These are phyloP conservation scores for Callaeas wilsoni DNA, from an alignment of 2,113 vertebrate species.

Conservation along the genomic window DNA sequence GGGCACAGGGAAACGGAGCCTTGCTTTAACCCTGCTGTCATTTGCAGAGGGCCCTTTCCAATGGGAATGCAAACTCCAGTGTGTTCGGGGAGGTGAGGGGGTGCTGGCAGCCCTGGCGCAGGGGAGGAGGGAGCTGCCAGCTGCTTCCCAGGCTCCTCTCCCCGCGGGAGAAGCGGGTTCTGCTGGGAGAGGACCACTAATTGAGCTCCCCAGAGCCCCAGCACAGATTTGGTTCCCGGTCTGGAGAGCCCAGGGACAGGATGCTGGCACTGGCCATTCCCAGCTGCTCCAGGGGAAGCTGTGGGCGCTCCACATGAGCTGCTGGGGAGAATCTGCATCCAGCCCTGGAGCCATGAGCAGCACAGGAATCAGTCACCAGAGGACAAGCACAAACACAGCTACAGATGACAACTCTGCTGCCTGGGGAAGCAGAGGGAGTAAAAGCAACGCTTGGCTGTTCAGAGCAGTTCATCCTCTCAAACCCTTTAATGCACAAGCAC, in stretches of 20 bases:
- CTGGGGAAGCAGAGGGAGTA: background rate
- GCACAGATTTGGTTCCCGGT: background rate
- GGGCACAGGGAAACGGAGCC: background rate
- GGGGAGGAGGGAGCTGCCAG: background rate
- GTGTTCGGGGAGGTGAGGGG: background rate
- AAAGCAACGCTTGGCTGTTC: background rate
- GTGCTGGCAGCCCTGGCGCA: background rate
- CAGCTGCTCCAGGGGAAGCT: background rate
- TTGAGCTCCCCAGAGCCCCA: background rate
- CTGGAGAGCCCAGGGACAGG: background rate
- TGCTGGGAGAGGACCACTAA: background rate
- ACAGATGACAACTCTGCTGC: background rate
- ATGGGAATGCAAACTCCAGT: fast-evolving
- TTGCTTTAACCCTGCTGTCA: background rate
- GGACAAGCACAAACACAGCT: background rate
- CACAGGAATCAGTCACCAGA: background rate
- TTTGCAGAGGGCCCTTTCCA: background rate
- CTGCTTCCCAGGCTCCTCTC: background rate
- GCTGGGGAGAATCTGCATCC: background rate
- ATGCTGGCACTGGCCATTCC: background rate
- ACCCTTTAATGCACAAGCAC: background rate
- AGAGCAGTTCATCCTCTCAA: background rate
- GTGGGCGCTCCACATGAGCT: background rate
- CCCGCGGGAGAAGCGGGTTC: fast-evolving
- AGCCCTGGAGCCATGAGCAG: background rate